Evolutionary conservation across 2,888 invertebrate genomes (phyloP).

Genomic region (Acronicta psi): DNA sequence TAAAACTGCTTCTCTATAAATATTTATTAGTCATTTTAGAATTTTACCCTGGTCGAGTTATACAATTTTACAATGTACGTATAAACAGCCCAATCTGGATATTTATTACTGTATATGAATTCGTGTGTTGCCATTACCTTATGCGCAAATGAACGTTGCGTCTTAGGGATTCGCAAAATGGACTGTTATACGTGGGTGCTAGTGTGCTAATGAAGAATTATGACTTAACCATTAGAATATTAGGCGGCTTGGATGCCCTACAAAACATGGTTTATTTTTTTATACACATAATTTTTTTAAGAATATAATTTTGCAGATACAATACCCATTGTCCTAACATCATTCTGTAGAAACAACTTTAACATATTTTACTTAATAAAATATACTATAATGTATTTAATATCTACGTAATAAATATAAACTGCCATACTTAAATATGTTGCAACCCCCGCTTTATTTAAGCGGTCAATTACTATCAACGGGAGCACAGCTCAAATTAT

Average conservation of each 20-base stretch:
- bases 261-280: too few relatives aligned
- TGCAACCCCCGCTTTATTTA: slow-evolving; percentile 18
- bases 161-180: slow-evolving; percentile 41
- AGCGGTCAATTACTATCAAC: slow-evolving; percentile 49
- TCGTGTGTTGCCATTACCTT: slow-evolving; percentile 53
- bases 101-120: slow-evolving; percentile 71
- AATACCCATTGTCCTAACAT: too few relatives aligned
- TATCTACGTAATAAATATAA: background rate
- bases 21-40: too few relatives aligned
- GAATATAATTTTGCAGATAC: too few relatives aligned
- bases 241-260: background rate
- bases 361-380: too few relatives aligned
- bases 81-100: slow-evolving; percentile 59
- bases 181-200: slow-evolving; percentile 32
- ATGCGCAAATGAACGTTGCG: slow-evolving; percentile 48
- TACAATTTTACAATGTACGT: slow-evolving; percentile 72
- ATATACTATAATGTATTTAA: too few relatives aligned
- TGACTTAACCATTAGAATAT: slow-evolving; percentile 3
- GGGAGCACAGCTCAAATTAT: slow-evolving; percentile 60
- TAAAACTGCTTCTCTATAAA: too few relatives aligned
- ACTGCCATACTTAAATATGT: slow-evolving; percentile 20
- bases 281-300: too few relatives aligned
- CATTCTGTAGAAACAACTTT: too few relatives aligned
- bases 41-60: slow-evolving; percentile 74
- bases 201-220: slow-evolving; percentile 35